These are phyloP conservation scores for Micromussa lordhowensis DNA, from an alignment of 92 coral and sea anemone genomes.

Conservation along the genomic window DNA sequence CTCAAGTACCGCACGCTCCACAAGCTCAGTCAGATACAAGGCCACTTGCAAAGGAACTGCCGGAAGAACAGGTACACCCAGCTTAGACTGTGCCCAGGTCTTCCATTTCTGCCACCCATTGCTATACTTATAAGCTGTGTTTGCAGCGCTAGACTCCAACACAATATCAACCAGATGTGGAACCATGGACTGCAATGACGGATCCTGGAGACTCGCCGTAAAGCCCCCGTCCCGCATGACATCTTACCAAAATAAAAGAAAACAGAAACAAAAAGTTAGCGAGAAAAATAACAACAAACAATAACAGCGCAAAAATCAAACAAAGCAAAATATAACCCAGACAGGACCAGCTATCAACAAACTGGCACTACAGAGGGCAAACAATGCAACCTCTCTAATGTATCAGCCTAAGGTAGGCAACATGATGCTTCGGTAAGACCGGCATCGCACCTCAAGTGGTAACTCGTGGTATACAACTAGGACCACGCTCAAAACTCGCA, in stretches of 20 bases:
- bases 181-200: not conserved
- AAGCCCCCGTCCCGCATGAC: not conserved
- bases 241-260: not conserved
- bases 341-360: no score
- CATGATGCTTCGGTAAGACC: not conserved
- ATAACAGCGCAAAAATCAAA: not conserved
- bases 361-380: no score
- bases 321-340: no score
- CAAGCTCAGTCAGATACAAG: constrained; percentile 27
- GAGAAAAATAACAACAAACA: not conserved
- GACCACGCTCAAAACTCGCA: not conserved
- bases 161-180: constrained; percentile 15
- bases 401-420: constrained; percentile 18
- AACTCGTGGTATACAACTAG: not conserved
- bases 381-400: not conserved
- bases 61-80: constrained; percentile 24
- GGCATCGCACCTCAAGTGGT: constrained; percentile 13
- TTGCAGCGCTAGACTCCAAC: not conserved
- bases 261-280: not conserved
- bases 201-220: not conserved
- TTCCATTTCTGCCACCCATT: no score
- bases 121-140: constrained; percentile 9
- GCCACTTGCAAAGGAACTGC: constrained; percentile 20
- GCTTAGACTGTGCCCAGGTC: constrained; percentile 31
- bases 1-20: no score